Percentiles rank a stretch among this genome's conserved stretches.
phyloP scores from a whole-genome alignment of 2,797 vertebrate species.

The Sphaeramia orbicularis region DNA sequence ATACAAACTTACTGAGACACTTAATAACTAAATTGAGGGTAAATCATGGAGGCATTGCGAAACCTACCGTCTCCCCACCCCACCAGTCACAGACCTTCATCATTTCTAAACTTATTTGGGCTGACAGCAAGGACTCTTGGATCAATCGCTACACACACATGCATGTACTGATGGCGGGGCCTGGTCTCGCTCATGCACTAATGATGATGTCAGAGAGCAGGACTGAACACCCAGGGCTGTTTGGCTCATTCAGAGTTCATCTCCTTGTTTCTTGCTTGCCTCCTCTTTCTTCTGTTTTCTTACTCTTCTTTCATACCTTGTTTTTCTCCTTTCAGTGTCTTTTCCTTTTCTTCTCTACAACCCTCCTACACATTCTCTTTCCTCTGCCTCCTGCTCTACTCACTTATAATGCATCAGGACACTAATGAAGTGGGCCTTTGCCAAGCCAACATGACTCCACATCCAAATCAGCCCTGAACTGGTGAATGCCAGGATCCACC shows the following conservation, averaged over 20 bases:
- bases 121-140: constrained; percentile 62
- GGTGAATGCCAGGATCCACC: constrained; percentile 64
- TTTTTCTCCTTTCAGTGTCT: constrained; percentile 10
- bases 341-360: not conserved
- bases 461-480: constrained; percentile 69
- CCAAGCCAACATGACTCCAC: constrained; percentile 78
- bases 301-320: constrained; percentile 1
- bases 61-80: constrained; percentile 32
- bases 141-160: constrained; percentile 57
- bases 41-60: constrained; percentile 57
- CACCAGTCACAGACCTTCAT: constrained; percentile 48
- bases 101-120: constrained; percentile 53
- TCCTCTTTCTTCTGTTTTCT: not conserved
- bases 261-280: constrained; percentile 16
- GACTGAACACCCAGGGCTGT: constrained; percentile 27
- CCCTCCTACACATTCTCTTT: not conserved
- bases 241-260: constrained; percentile 23
- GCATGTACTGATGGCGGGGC: constrained; percentile 21
- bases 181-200: constrained; percentile 71
- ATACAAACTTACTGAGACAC: constrained; percentile 58
- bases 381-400: constrained; percentile 24
- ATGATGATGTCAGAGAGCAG: constrained; percentile 70
- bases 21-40: constrained; percentile 73
- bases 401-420: constrained; percentile 74
- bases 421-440: constrained; percentile 77